Percentiles rank a stretch among this genome's conserved stretches.
Evolutionary conservation across 2,888 invertebrate genomes (phyloP).

Genomic region (Phengaris alcon): DNA sequence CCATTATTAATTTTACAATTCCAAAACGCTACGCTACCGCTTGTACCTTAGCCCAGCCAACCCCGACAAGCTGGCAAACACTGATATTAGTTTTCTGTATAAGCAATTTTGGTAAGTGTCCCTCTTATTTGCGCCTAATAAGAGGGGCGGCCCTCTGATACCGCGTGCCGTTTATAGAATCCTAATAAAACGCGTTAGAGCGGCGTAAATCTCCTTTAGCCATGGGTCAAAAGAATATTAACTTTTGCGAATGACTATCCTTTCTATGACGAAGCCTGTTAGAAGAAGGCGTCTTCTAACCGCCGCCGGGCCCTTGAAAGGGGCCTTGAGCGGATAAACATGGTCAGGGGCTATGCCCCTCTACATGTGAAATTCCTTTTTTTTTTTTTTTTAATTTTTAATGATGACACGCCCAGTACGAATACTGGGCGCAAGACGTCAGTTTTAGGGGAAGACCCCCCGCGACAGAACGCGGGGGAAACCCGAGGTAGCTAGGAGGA

Average conservation of each 20-base stretch:
- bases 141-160: constrained; percentile 50
- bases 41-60: constrained; percentile 42
- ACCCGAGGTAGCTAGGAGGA: too few species aligned
- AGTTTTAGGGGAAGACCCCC: too few species aligned
- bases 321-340: too few species aligned
- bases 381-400: too few species aligned
- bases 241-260: neutral
- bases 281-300: too few species aligned
- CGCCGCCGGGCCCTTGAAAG: too few species aligned
- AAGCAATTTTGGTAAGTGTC: constrained; percentile 78
- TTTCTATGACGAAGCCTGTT: neutral
- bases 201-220: constrained; percentile 43
- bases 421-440: too few species aligned
- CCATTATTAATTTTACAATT: too few species aligned
- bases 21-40: constrained; percentile 25
- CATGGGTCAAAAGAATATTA: constrained; percentile 31
- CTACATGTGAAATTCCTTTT: too few species aligned
- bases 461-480: too few species aligned
- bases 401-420: too few species aligned
- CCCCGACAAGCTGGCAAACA: constrained; percentile 70
- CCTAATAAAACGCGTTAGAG: constrained; percentile 50
- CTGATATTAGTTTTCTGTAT: constrained; percentile 78
- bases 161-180: constrained; percentile 65
- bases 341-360: too few species aligned
- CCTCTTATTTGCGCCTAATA: constrained; percentile 67